Conservation (phyloP, 2,113 vertebrate genomes). For the Leucoraja erinaceus region DNA sequence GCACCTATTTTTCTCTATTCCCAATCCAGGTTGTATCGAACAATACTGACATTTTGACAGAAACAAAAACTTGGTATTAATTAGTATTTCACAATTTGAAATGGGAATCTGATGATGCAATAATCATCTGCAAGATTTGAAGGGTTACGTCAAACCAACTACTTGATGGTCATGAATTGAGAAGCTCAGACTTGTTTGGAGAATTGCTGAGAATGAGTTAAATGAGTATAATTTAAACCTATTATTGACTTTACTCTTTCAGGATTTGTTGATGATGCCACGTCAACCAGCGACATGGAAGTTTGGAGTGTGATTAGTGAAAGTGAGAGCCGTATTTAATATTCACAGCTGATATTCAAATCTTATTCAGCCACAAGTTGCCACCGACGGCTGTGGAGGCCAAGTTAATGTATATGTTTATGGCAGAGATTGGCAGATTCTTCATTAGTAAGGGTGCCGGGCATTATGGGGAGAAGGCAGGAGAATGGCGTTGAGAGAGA, state of each 20-base stretch:
- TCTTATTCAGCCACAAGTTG: not conserved
- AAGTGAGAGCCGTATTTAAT: not conserved
- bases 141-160: not conserved
- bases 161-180: not conserved
- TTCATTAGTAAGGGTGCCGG: no score
- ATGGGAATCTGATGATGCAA: not conserved
- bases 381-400: no score
- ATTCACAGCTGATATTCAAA: not conserved
- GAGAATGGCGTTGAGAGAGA: no score
- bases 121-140: not conserved
- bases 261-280: not conserved
- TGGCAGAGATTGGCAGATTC: no score
- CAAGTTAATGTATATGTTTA: no score
- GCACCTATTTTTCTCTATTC: no score
- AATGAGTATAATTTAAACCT: not conserved
- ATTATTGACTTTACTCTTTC: not conserved
- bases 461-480: no score
- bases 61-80: not conserved
- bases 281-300: not conserved
- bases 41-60: not conserved
- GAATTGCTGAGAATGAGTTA: not conserved
- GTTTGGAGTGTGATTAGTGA: not conserved
- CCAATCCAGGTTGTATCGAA: not conserved
- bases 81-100: not conserved
- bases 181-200: not conserved